These are phyloP conservation scores for Drosophila carrolli DNA, from an alignment of 1,140 invertebrate species.

Conservation along the genomic window DNA sequence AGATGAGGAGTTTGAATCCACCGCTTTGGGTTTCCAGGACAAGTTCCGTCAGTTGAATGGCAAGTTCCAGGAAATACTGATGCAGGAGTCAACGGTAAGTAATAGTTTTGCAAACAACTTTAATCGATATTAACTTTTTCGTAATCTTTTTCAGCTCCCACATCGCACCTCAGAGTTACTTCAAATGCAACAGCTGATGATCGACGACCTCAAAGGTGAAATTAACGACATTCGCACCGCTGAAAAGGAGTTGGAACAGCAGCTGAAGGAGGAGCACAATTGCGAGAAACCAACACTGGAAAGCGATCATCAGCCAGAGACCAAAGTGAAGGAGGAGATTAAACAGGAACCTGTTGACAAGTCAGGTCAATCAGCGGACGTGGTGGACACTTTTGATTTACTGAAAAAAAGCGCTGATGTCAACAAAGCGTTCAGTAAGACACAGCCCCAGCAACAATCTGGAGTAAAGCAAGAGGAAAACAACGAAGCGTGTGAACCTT, in stretches of 20 bases:
- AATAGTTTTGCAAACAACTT: not conserved
- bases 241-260: constrained; percentile 64
- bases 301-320: constrained; percentile 11
- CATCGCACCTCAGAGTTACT: constrained; percentile 78
- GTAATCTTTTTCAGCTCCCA: constrained; percentile 51
- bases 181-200: constrained; percentile 76
- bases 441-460: constrained; percentile 8
- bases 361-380: constrained; percentile 8
- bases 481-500: constrained; percentile 26
- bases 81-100: constrained; percentile 94
- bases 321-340: constrained; percentile 72
- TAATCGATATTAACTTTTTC: not conserved
- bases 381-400: constrained; percentile 73
- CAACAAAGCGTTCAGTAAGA: constrained; percentile 57
- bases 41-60: constrained; percentile 91
- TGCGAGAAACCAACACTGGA: constrained; percentile 1
- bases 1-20: constrained; percentile 92
- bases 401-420: constrained; percentile 74
- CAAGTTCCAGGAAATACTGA: constrained; percentile 91
- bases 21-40: constrained; percentile 89
- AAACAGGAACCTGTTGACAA: constrained; percentile 66
- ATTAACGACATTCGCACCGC: constrained; percentile 63
- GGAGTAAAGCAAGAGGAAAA: constrained; percentile 51
- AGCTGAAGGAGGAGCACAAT: constrained; percentile 46
- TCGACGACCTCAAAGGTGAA: constrained; percentile 75